Conservation (phyloP, 2,113 vertebrate genomes). For the Polypterus senegalus region DNA sequence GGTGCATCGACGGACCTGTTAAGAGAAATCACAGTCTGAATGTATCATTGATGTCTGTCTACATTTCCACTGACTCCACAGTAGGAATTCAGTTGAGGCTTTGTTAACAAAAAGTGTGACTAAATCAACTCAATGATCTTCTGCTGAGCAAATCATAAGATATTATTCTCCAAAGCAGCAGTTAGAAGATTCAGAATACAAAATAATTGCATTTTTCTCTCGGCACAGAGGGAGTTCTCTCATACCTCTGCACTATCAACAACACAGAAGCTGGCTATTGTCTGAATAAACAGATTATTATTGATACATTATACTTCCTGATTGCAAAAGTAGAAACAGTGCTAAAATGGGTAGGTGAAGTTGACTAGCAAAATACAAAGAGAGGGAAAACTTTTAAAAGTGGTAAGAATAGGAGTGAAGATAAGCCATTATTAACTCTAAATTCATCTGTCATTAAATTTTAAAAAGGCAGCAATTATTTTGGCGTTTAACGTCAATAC, state of each 20-base stretch:
- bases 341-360: neutral
- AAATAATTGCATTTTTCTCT: conserved; percentile 89
- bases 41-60: conserved; percentile 79
- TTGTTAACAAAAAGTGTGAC: conserved; percentile 95
- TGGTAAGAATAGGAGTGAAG: neutral
- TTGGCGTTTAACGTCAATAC: too few relatives aligned
- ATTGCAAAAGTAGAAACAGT: conserved; percentile 39
- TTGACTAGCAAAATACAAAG: neutral
- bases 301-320: conserved; percentile 38
- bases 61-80: conserved; percentile 75
- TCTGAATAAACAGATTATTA: conserved; percentile 46
- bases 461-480: too few relatives aligned
- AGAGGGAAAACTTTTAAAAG: neutral
- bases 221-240: conserved; percentile 64
- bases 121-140: conserved; percentile 98
- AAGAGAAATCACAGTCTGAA: conserved; percentile 91
- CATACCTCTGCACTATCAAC: conserved; percentile 64
- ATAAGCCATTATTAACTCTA: neutral
- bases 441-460: neutral
- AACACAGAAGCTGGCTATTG: conserved; percentile 52
- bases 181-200: conserved; percentile 85
- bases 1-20: conserved; percentile 98
- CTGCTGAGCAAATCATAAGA: conserved; percentile 96
- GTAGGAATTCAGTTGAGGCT: conserved; percentile 81
- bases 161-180: conserved; percentile 90